These are phyloP conservation scores for Meandrina meandrites DNA, from an alignment of 92 coral and sea anemone genomes.

Conservation along the genomic window DNA sequence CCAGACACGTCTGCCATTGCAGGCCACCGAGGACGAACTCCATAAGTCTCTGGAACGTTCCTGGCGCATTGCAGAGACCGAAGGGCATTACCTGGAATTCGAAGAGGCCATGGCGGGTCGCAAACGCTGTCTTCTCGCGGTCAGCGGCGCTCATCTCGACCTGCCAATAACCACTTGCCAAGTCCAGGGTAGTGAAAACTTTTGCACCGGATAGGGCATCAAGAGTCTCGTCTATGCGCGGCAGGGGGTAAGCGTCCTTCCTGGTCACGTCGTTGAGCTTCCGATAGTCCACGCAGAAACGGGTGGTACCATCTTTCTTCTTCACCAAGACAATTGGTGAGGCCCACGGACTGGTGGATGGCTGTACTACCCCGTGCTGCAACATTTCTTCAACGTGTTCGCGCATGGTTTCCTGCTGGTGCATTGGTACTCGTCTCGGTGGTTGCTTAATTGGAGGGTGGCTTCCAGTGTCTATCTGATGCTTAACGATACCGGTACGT, in stretches of 20 bases:
- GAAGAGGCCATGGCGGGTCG: constrained; percentile 42
- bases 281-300: too few species aligned
- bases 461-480: constrained; percentile 31
- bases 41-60: constrained; percentile 56
- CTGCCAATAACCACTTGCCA: constrained; percentile 54
- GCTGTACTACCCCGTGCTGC: constrained; percentile 18
- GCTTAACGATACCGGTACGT: constrained; percentile 19
- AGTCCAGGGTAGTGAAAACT: constrained; percentile 35
- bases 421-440: constrained; percentile 21
- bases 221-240: constrained; percentile 34
- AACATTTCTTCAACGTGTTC: constrained; percentile 1
- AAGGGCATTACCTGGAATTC: constrained; percentile 59
- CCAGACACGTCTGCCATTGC: constrained; percentile 49
- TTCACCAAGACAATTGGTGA: constrained; percentile 40
- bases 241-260: constrained; percentile 47
- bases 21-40: constrained; percentile 37
- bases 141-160: constrained; percentile 39
- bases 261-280: constrained; percentile 37
- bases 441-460: constrained; percentile 30
- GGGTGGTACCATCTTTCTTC: constrained; percentile 44
- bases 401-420: constrained; percentile 14
- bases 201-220: constrained; percentile 37
- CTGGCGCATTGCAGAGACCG: constrained; percentile 42
- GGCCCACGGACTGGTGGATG: constrained; percentile 39
- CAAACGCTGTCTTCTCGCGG: constrained; percentile 32